Percentiles rank a stretch among this genome's conserved stretches.
Evolutionary conservation across 1,140 invertebrate genomes (phyloP).

Genomic region (Drosophila navojoa): DNA sequence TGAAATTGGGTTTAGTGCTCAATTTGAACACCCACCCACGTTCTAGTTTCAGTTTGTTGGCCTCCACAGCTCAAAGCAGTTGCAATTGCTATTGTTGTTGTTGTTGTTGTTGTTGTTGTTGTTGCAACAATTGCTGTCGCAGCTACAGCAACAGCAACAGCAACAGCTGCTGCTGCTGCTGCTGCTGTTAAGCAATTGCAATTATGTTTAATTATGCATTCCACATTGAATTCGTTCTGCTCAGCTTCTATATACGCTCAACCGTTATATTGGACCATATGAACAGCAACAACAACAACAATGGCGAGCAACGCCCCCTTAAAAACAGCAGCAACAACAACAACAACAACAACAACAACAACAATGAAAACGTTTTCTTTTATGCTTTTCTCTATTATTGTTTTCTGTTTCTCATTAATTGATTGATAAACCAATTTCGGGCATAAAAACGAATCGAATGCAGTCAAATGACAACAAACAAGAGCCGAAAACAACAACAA

Average conservation of each 20-base stretch:
- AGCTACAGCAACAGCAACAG: conserved; percentile 23
- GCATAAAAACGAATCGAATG: not conserved
- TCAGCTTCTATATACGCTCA: conserved; percentile 14
- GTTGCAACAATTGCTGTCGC: conserved; percentile 44
- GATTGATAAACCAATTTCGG: conserved; percentile 67
- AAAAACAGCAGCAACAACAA: conserved; percentile 6
- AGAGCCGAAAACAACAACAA: not conserved
- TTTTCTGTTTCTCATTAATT: conserved; percentile 43
- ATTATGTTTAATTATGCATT: conserved; percentile 78
- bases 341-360: conserved; percentile 10
- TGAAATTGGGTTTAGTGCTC: conserved; percentile 80
- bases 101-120: conserved; percentile 31
- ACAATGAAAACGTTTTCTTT: conserved; percentile 30
- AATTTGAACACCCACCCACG: conserved; percentile 73
- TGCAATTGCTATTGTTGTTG: conserved; percentile 34
- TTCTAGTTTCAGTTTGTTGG: conserved; percentile 77
- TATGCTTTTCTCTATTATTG: conserved; percentile 15
- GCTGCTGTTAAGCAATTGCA: conserved; percentile 46
- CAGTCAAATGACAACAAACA: conserved; percentile 1
- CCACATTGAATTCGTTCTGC: conserved; percentile 59
- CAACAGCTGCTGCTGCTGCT: not conserved
- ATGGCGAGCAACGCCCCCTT: conserved; percentile 46
- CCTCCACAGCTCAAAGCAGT: conserved; percentile 41
- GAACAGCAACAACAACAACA: conserved; percentile 27
- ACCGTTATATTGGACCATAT: conserved; percentile 41